These are phyloP conservation scores for Strix aluco DNA, from an alignment of 2,113 vertebrate genomes.

Conservation along the genomic window DNA sequence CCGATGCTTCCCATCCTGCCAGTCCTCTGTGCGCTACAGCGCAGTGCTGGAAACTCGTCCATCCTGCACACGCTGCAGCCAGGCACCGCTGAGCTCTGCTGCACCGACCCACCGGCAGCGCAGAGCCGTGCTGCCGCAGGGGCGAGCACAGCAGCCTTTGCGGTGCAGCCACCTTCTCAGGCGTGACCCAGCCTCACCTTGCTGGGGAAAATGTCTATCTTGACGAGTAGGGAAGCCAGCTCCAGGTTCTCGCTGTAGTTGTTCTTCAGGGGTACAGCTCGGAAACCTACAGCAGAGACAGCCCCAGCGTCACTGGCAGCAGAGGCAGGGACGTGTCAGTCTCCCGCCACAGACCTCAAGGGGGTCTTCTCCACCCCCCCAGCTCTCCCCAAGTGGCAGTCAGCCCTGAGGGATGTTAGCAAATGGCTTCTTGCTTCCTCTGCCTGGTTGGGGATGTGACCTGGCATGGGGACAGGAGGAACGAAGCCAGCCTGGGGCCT, in stretches of 20 bases:
- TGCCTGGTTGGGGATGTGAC: background rate
- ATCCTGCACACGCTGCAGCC: background rate
- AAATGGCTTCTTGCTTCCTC: background rate
- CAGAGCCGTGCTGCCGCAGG: background rate
- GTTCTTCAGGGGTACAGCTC: constrained; percentile 95
- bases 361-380: background rate
- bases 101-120: rapidly evolving
- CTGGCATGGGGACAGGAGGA: background rate
- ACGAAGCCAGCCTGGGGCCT: background rate
- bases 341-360: background rate
- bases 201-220: constrained; percentile 85
- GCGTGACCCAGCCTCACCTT: constrained; percentile 74
- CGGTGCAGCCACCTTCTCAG: rapidly evolving
- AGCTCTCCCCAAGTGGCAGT: background rate
- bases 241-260: constrained; percentile 97
- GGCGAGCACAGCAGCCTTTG: background rate
- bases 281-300: constrained; percentile 78
- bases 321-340: no score
- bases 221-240: constrained; percentile 90
- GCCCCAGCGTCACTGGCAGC: rapidly evolving
- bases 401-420: background rate
- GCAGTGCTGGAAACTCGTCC: background rate
- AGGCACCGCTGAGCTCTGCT: background rate
- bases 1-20: background rate
- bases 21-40: background rate